These are phyloP conservation scores for Papilio dardanus DNA, from an alignment of 1,140 invertebrate species.

Conservation along the genomic window DNA sequence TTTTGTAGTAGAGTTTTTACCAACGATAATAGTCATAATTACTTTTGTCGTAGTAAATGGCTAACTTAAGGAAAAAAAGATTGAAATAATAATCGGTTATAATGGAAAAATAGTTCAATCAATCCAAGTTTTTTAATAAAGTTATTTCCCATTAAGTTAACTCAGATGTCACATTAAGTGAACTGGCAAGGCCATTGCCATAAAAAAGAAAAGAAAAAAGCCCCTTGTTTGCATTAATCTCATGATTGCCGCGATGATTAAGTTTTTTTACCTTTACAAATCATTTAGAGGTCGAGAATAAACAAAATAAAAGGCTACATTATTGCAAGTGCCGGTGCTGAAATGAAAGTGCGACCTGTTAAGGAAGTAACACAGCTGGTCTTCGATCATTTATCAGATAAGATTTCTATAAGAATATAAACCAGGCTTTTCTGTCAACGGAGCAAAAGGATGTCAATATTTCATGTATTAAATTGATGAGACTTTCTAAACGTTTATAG, in stretches of 20 bases:
- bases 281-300: constrained; percentile 32
- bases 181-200: constrained; percentile 27
- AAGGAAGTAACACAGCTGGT: constrained; percentile 31
- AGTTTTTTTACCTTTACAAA: constrained; percentile 2
- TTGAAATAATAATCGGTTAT: constrained; percentile 2
- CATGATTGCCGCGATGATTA: constrained; percentile 19
- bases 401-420: constrained; percentile 21
- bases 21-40: no score
- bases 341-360: constrained; percentile 36
- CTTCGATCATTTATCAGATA: constrained; percentile 35
- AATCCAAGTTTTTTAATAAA: constrained; percentile 14
- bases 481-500: constrained; percentile 6
- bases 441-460: constrained; percentile 21
- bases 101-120: not conserved
- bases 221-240: constrained; percentile 26
- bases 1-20: not conserved
- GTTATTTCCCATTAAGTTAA: constrained; percentile 27
- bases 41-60: no score
- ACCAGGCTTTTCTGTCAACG: constrained; percentile 25
- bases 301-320: constrained; percentile 29
- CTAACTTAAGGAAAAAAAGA: not conserved
- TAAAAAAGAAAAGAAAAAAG: constrained; percentile 30
- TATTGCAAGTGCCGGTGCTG: constrained; percentile 26
- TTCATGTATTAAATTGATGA: constrained; percentile 4
- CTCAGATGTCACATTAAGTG: constrained; percentile 26